Conservation (phyloP, 2,797 vertebrate genomes). For the Etheostoma perlongum region DNA sequence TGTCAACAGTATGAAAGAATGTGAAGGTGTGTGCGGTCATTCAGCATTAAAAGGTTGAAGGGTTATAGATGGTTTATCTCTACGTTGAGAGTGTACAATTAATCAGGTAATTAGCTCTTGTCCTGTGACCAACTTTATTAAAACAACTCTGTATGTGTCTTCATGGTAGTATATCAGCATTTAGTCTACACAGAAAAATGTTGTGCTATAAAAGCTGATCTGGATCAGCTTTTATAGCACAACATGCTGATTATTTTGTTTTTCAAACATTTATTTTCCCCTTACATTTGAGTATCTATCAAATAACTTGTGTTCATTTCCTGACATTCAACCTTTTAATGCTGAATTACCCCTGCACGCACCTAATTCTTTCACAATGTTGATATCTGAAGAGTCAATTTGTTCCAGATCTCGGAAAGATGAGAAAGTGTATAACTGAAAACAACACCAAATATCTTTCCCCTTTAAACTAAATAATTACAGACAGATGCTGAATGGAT, state of each 20-base stretch:
- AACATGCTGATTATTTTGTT: not conserved
- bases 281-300: slow-evolving; percentile 24
- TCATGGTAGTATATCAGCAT: not conserved
- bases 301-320: slow-evolving; percentile 15
- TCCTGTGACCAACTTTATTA: not conserved
- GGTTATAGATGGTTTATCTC: no score
- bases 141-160: not conserved
- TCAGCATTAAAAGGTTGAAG: slow-evolving; percentile 10
- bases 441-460: slow-evolving; percentile 9
- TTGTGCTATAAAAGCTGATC: not conserved
- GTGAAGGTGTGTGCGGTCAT: slow-evolving; percentile 14
- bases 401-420: slow-evolving; percentile 31
- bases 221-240: not conserved
- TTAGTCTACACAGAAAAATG: not conserved
- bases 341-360: slow-evolving; percentile 18
- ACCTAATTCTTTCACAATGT: slow-evolving; percentile 27
- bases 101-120: not conserved
- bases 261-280: not conserved
- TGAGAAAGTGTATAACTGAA: slow-evolving; percentile 15
- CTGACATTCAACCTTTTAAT: slow-evolving; percentile 1
- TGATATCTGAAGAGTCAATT: slow-evolving; percentile 8
- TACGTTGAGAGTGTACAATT: not conserved
- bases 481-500: slow-evolving; percentile 20
- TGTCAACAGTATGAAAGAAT: slow-evolving; percentile 24
- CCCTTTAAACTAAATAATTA: not conserved